These are phyloP conservation scores for Antheraea yamamai DNA, from an alignment of 2,888 invertebrate species.

Conservation along the genomic window DNA sequence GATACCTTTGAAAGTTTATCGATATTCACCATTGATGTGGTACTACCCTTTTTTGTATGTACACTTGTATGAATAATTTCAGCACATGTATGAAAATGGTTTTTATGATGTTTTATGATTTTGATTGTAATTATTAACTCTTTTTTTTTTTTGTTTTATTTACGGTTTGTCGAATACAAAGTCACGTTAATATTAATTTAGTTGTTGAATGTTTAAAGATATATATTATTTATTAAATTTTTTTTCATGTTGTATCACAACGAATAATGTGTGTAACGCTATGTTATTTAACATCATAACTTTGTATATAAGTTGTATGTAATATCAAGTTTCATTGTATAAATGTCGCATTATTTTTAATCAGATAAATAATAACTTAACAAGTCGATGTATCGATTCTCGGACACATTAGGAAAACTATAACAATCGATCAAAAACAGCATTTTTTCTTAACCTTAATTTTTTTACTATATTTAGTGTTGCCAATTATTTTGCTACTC, in stretches of 20 bases:
- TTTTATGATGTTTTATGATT: not conserved
- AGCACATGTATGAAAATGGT: not conserved
- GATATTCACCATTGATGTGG: not conserved
- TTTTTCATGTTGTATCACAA: conserved; percentile 68
- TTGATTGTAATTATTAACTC: conserved; percentile 15
- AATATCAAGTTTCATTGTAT: conserved; percentile 11
- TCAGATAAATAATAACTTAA: conserved; percentile 21
- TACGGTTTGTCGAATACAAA: conserved; percentile 14
- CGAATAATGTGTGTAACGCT: conserved; percentile 51
- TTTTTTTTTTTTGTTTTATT: conserved; percentile 4
- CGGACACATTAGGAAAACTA: not conserved
- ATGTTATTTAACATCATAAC: conserved; percentile 28
- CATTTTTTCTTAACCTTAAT: not conserved
- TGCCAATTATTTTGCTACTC: not conserved
- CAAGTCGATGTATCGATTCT: not conserved
- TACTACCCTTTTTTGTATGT: not conserved
- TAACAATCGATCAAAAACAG: not conserved
- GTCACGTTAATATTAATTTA: conserved; percentile 50
- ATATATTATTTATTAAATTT: conserved; percentile 69
- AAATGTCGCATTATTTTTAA: conserved; percentile 25
- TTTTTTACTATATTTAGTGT: not conserved
- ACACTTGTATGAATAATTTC: not conserved
- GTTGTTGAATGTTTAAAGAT: conserved; percentile 77
- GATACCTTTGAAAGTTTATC: not conserved
- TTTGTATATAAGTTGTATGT: conserved; percentile 57